Percentiles rank a stretch among this genome's conserved stretches.
These are phyloP conservation scores for Micropterix aruncella DNA, from an alignment of 2,888 invertebrate genomes.

Conservation along the genomic window DNA sequence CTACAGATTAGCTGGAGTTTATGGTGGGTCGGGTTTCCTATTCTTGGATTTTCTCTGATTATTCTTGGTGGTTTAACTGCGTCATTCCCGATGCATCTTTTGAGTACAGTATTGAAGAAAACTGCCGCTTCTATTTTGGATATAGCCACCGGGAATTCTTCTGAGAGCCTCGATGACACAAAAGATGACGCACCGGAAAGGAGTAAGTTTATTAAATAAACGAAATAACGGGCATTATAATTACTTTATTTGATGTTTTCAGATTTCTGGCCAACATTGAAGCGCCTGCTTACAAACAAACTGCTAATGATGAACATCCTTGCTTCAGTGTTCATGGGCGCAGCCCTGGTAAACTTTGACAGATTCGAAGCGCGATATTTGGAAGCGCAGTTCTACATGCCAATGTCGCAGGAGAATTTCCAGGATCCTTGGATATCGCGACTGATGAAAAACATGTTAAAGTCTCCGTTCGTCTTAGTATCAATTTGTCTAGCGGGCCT, in stretches of 20 bases:
- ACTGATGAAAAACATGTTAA: constrained; percentile 34
- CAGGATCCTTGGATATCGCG: constrained; percentile 38
- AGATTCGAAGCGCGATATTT: constrained; percentile 39
- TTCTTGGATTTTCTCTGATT: constrained; percentile 27
- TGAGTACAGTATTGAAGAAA: constrained; percentile 35
- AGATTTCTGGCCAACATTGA: constrained; percentile 31
- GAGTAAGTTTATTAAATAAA: not conserved
- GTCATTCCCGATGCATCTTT: constrained; percentile 39
- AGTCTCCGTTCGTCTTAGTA: constrained; percentile 38
- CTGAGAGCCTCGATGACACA: constrained; percentile 1
- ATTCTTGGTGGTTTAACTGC: constrained; percentile 32
- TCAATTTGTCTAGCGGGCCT: constrained; percentile 37
- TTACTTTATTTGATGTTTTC: constrained; percentile 8
- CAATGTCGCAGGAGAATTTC: constrained; percentile 33
- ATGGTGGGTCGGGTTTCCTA: constrained; percentile 37
- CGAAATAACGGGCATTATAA: no score
- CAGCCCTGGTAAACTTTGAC: constrained; percentile 38
- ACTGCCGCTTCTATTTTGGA: constrained; percentile 40
- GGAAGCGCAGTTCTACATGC: constrained; percentile 41
- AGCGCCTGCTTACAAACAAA: constrained; percentile 37
- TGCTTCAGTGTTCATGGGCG: constrained; percentile 32
- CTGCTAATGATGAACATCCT: constrained; percentile 35
- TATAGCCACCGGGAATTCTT: constrained; percentile 18
- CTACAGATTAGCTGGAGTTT: constrained; percentile 13
- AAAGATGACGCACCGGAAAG: not conserved